phyloP scores from a whole-genome alignment of 1,140 invertebrate species.

The Dendroctonus ponderosae region DNA sequence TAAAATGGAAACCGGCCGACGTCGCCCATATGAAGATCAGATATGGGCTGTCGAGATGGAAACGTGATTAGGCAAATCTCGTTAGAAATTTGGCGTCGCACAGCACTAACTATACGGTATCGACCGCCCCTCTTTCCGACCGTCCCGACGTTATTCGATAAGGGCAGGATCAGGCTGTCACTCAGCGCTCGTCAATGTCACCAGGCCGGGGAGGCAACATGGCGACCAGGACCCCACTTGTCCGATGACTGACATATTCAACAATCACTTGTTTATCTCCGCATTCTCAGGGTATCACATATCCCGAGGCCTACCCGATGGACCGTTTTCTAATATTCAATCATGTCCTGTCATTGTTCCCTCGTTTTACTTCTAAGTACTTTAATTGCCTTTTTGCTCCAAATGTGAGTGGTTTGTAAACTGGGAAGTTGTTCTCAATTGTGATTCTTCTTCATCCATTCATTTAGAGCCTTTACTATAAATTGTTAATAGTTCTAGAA shows the following conservation, averaged over 20 bases:
- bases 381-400: conserved; percentile 10
- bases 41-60: neutral
- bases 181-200: conserved; percentile 47
- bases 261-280: conserved; percentile 46
- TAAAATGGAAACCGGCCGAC: too few relatives aligned
- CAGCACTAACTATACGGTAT: neutral
- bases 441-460: too few relatives aligned
- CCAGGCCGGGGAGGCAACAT: conserved; percentile 38
- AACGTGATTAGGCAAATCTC: neutral
- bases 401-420: neutral
- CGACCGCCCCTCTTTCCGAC: conserved; percentile 6
- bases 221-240: conserved; percentile 45
- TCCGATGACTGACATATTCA: conserved; percentile 47
- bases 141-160: conserved; percentile 39
- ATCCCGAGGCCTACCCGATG: conserved; percentile 26
- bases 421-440: too few relatives aligned
- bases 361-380: conserved; percentile 13
- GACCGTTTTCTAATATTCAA: conserved; percentile 40
- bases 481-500: too few relatives aligned
- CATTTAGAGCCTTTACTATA: too few relatives aligned
- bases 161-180: conserved; percentile 42
- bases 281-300: conserved; percentile 43
- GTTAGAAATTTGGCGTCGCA: neutral
- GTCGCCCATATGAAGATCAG: too few relatives aligned
- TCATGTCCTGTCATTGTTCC: conserved; percentile 32